Percentiles rank a stretch among this genome's conserved stretches.
Evolutionary conservation across 2,113 vertebrate species (phyloP).

Genomic region (Neoarius graeffei): DNA sequence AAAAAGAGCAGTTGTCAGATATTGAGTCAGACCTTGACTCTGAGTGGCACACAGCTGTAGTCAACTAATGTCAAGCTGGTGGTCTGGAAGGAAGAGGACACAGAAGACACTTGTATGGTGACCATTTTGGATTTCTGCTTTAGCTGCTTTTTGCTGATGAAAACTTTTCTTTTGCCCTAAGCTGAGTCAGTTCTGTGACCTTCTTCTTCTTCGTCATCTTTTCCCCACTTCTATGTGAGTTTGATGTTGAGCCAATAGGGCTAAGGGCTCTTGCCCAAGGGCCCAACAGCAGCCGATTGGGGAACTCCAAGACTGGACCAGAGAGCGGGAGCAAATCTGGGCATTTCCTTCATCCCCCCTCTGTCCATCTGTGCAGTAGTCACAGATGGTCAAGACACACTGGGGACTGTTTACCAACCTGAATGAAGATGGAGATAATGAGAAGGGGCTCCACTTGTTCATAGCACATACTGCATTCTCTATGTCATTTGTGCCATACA

Average conservation of each 20-base stretch:
- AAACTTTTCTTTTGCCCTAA: background rate
- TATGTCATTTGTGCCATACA: conserved; percentile 5
- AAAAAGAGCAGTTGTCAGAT: background rate
- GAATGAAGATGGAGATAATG: background rate
- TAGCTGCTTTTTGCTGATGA: background rate
- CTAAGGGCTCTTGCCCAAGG: too few species aligned
- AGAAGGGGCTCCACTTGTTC: background rate
- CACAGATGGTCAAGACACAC: conserved; percentile 24
- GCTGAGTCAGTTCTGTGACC: background rate
- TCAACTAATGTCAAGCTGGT: conserved; percentile 11
- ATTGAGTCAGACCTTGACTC: conserved; percentile 32
- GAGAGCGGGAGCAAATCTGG: conserved; percentile 6
- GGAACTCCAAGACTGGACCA: conserved; percentile 14
- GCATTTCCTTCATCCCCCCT: background rate
- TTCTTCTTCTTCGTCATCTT: too few species aligned
- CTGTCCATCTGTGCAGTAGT: conserved; percentile 44
- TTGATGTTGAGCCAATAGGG: too few species aligned
- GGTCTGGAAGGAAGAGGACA: background rate
- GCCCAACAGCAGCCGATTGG: background rate
- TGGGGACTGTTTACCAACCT: conserved; percentile 15
- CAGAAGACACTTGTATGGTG: background rate
- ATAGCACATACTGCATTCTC: background rate
- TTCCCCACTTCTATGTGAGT: too few species aligned
- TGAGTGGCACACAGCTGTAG: conserved; percentile 8
- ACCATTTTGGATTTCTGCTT: background rate